phyloP scores from a whole-genome alignment of 2,888 invertebrate genomes.

The Autographa pulchrina region DNA sequence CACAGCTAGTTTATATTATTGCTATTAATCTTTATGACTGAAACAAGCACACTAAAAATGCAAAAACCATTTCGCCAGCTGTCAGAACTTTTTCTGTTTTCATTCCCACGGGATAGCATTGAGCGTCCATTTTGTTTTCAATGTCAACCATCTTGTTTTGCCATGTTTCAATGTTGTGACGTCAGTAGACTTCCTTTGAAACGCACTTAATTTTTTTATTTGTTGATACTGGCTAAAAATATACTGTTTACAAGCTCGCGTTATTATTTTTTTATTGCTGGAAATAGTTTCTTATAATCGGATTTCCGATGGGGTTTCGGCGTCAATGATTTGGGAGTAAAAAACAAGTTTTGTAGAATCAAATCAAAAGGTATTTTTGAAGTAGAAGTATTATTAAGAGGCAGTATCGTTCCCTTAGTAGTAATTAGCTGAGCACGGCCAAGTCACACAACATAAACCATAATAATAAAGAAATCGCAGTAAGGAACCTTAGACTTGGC shows the following conservation, averaged over 20 bases:
- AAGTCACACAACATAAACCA: no score
- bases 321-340: background rate
- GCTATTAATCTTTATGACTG: no score
- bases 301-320: background rate
- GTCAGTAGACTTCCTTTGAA: constrained; percentile 27
- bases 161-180: constrained; percentile 22
- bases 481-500: no score
- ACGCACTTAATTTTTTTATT: constrained; percentile 17
- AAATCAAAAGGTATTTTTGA: no score
- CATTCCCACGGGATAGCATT: constrained; percentile 14
- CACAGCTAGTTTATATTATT: no score
- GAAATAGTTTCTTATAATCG: background rate
- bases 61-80: background rate
- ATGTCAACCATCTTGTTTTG: constrained; percentile 51
- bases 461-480: no score
- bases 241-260: constrained; percentile 11
- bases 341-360: no score
- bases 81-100: no score
- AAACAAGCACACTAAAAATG: background rate
- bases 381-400: no score
- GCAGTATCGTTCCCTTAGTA: no score
- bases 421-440: no score
- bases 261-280: background rate
- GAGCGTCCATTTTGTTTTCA: constrained; percentile 20
- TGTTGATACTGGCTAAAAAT: constrained; percentile 24